Evolutionary conservation across 2,113 vertebrate genomes (phyloP).

Genomic region (Tachycineta bicolor): DNA sequence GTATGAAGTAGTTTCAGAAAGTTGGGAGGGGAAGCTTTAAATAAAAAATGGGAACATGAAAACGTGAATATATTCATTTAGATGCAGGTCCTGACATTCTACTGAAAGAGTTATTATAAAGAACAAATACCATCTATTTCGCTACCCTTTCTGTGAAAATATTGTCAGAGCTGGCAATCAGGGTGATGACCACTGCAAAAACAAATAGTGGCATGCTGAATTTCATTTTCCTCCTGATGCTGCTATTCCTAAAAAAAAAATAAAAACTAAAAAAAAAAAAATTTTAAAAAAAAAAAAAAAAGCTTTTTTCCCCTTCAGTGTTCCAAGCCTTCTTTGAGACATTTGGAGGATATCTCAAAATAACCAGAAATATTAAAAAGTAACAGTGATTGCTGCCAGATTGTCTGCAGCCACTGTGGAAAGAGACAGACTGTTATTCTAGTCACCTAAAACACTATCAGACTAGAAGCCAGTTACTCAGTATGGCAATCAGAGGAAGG

Average conservation of each 20-base stretch:
- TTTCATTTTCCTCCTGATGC: constrained; percentile 51
- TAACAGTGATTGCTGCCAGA: constrained; percentile 69
- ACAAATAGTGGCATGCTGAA: constrained; percentile 56
- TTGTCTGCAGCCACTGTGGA: constrained; percentile 66
- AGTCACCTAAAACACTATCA: constrained; percentile 65
- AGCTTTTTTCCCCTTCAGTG: constrained; percentile 28
- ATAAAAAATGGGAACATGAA: constrained; percentile 58
- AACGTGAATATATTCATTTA: constrained; percentile 43
- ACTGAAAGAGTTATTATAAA: constrained; percentile 53
- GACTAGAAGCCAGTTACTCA: constrained; percentile 64
- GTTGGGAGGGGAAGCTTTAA: constrained; percentile 52
- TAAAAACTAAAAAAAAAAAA: not conserved
- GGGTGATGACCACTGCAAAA: constrained; percentile 61
- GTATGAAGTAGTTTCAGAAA: constrained; percentile 44
- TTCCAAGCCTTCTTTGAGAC: constrained; percentile 59
- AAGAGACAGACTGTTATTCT: constrained; percentile 71
- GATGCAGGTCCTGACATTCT: constrained; percentile 38
- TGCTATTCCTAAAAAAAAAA: constrained; percentile 14
- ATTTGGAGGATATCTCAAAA: constrained; percentile 72
- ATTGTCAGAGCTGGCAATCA: constrained; percentile 64
- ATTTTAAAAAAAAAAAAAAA: not conserved
- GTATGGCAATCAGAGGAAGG: constrained; percentile 9
- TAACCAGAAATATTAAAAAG: constrained; percentile 72
- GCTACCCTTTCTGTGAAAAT: constrained; percentile 67
- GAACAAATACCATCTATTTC: constrained; percentile 62